Evolutionary conservation across 2,797 vertebrate genomes (phyloP).

Genomic region (Carcharodon carcharias): DNA sequence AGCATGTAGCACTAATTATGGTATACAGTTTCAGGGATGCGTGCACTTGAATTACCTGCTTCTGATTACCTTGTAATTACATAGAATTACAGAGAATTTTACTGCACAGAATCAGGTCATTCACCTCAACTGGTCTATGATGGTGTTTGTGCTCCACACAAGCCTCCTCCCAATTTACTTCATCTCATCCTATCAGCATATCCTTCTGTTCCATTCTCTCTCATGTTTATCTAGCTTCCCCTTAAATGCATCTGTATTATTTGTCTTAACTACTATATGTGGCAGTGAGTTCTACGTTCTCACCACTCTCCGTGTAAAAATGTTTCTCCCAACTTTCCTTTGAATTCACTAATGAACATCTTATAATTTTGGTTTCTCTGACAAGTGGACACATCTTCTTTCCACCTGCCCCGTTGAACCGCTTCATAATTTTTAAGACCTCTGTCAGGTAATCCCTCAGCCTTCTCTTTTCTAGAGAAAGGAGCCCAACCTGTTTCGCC

Average conservation of each 20-base stretch:
- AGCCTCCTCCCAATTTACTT: background rate
- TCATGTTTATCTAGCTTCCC: background rate
- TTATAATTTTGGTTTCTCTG: background rate
- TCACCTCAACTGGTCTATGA: background rate
- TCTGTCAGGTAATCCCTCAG: background rate
- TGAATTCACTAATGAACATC: background rate
- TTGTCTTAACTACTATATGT: background rate
- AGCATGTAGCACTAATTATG: background rate
- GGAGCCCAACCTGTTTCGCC: background rate
- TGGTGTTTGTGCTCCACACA: background rate
- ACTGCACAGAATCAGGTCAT: background rate
- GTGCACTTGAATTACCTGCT: background rate
- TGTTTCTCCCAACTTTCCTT: background rate
- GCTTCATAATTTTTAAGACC: background rate
- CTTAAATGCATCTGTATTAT: background rate
- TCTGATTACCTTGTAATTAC: conserved; percentile 18
- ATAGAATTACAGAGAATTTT: background rate
- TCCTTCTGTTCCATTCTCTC: background rate
- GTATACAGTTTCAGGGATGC: background rate
- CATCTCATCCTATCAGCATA: background rate
- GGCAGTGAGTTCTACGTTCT: background rate
- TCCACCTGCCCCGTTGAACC: background rate
- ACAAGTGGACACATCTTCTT: background rate
- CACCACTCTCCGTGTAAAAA: background rate
- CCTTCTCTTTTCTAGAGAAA: background rate